phyloP scores from a whole-genome alignment of 2,113 vertebrate genomes.

The Chrysemys picta region DNA sequence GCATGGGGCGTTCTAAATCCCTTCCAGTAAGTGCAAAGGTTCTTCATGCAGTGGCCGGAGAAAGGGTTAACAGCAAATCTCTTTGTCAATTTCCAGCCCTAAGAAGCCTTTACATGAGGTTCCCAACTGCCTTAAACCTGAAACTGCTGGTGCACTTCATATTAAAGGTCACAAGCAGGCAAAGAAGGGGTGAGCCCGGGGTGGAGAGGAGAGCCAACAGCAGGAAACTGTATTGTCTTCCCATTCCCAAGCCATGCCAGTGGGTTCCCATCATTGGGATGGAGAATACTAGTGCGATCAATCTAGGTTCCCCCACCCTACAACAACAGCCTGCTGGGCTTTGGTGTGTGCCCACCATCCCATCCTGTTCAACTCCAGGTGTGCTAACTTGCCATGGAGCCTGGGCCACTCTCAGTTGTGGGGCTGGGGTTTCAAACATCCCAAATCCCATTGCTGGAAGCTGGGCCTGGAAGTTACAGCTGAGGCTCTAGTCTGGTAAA shows the following conservation, averaged over 20 bases:
- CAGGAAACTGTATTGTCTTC: neutral
- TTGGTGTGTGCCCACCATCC: neutral
- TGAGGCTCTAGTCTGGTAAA: neutral
- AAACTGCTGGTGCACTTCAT: neutral
- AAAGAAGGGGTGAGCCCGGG: neutral
- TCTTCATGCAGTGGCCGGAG: neutral
- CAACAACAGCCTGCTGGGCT: neutral
- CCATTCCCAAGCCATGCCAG: neutral
- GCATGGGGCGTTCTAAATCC: neutral
- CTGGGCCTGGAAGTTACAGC: neutral
- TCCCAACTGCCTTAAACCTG: neutral
- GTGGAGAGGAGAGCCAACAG: neutral
- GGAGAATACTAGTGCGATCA: neutral
- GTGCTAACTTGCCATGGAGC: neutral
- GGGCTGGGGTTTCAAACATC: neutral
- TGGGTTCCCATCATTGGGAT: neutral
- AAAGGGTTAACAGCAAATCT: slow-evolving; percentile 9
- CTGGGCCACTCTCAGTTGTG: neutral
- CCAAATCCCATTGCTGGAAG: neutral
- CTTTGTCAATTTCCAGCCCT: neutral
- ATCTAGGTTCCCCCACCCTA: neutral
- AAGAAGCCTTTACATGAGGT: neutral
- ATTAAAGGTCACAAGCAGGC: neutral
- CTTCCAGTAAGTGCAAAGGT: slow-evolving; percentile 20
- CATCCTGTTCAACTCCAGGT: neutral